Evolutionary conservation across 2,797 vertebrate species (phyloP).

Genomic region (Ara ararauna): DNA sequence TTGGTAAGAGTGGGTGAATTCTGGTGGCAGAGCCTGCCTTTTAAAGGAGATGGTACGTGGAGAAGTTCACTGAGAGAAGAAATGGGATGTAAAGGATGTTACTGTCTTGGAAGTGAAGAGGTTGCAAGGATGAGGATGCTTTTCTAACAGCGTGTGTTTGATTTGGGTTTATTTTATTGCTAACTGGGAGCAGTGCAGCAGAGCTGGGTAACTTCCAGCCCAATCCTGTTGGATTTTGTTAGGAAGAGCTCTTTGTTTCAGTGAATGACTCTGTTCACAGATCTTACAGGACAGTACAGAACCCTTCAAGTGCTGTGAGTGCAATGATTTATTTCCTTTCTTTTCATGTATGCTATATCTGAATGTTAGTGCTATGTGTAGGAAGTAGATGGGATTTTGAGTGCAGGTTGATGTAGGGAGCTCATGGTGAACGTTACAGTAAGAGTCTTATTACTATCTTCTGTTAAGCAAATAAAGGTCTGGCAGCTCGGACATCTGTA

Average conservation of each 20-base stretch:
- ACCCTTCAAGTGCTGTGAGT: neutral
- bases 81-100: neutral
- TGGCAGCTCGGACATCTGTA: neutral
- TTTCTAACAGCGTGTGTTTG: neutral
- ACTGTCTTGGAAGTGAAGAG: neutral
- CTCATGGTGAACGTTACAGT: neutral
- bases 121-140: neutral
- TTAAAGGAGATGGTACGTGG: neutral
- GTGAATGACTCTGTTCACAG: neutral
- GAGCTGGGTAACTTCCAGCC: neutral
- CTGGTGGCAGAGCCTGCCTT: neutral
- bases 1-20: neutral
- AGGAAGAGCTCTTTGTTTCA: neutral
- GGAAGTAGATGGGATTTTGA: neutral
- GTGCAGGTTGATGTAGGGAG: neutral
- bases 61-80: neutral
- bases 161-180: neutral
- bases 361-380: neutral
- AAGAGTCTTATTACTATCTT: neutral
- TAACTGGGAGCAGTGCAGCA: neutral
- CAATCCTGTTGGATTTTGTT: neutral
- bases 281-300: neutral
- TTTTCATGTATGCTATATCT: neutral
- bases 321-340: neutral
- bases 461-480: neutral